Conservation (phyloP, 92 coral and sea anemone species). For the Palythoa caribaeorum region DNA sequence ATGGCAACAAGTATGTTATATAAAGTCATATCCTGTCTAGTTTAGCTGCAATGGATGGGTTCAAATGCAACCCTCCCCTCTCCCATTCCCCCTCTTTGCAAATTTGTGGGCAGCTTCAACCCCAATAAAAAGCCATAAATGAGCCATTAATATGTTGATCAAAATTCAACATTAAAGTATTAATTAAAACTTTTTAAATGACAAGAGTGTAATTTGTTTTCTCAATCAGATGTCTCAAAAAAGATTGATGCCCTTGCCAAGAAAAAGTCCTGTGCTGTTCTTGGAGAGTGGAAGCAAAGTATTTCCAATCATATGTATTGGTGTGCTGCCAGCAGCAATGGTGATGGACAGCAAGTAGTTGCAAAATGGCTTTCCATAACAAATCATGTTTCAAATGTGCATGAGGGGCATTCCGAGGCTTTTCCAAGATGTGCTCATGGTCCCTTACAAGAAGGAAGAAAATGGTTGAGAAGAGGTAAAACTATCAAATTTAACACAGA, state of each 20-base stretch:
- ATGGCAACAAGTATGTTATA: conserved; percentile 57
- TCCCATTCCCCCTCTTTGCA: neutral
- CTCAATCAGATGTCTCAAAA: conserved; percentile 44
- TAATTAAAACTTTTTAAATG: conserved; percentile 25
- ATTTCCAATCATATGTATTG: conserved; percentile 60
- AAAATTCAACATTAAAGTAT: neutral
- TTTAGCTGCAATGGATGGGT: neutral
- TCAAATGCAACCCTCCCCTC: neutral
- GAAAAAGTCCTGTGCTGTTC: conserved; percentile 44
- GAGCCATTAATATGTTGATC: conserved; percentile 6
- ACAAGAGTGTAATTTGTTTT: neutral
- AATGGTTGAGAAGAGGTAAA: conserved; percentile 60
- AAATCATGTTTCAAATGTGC: conserved; percentile 49
- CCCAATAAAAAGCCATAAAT: neutral
- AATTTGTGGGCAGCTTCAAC: neutral
- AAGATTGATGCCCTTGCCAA: conserved; percentile 62
- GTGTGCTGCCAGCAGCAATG: conserved; percentile 65
- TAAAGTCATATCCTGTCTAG: conserved; percentile 19
- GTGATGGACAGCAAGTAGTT: conserved; percentile 54
- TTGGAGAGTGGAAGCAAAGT: conserved; percentile 57
- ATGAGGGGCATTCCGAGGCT: conserved; percentile 45
- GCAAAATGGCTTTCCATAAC: conserved; percentile 55
- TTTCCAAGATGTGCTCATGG: conserved; percentile 63
- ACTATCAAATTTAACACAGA: neutral
- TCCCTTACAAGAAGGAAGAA: conserved; percentile 44